phyloP scores from a whole-genome alignment of 2,113 vertebrate species.

The Ellobius talpinus region DNA sequence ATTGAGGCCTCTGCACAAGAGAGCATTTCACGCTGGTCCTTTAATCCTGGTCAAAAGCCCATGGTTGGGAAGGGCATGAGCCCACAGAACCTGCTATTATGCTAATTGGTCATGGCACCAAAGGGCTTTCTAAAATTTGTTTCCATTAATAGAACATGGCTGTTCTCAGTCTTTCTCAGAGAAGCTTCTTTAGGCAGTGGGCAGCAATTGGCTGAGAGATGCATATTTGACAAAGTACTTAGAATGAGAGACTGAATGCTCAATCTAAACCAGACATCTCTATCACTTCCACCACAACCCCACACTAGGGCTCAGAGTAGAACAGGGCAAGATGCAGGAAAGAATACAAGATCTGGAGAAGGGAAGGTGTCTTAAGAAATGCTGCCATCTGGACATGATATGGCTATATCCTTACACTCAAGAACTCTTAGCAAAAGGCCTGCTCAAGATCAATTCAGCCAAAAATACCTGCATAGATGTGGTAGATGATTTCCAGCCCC shows the following conservation, averaged over 20 bases:
- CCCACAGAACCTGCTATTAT: not conserved
- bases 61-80: not conserved
- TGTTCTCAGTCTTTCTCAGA: not conserved
- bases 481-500: not conserved
- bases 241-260: not conserved
- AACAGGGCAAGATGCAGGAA: not conserved
- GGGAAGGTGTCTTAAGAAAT: not conserved
- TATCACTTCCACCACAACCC: not conserved
- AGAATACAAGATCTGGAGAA: not conserved
- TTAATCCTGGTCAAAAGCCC: not conserved
- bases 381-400: not conserved
- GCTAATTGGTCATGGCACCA: too few relatives aligned
- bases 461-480: not conserved
- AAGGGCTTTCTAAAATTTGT: not conserved
- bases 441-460: not conserved
- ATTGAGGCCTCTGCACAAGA: not conserved
- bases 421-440: not conserved
- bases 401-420: not conserved
- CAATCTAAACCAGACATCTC: not conserved
- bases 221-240: not conserved
- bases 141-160: not conserved
- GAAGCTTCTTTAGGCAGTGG: not conserved
- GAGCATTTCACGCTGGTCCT: not conserved
- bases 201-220: not conserved
- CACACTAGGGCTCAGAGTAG: not conserved